Conservation (phyloP, 2,888 invertebrate species). For the Dione vanillae region DNA sequence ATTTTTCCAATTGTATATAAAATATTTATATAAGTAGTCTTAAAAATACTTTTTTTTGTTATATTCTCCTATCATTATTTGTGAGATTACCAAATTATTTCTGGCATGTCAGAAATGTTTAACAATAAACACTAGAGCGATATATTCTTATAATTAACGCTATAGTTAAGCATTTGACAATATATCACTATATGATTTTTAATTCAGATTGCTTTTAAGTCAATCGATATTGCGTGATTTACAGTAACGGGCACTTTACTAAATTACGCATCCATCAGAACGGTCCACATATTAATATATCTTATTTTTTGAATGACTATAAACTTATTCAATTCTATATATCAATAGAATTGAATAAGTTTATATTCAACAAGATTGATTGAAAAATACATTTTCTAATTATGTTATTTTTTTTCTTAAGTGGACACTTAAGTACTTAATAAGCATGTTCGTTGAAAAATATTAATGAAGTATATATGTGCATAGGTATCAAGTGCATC, state of each 20-base stretch:
- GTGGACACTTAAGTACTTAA: too few relatives aligned
- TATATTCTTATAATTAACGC: constrained; percentile 18
- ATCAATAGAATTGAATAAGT: constrained; percentile 16
- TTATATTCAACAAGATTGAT: background rate
- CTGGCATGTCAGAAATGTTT: too few relatives aligned
- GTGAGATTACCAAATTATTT: too few relatives aligned
- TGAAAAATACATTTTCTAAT: background rate
- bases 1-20: too few relatives aligned
- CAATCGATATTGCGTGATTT: constrained; percentile 62
- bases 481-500: too few relatives aligned
- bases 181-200: constrained; percentile 25
- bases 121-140: constrained; percentile 5
- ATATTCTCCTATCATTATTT: too few relatives aligned
- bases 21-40: too few relatives aligned
- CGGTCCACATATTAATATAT: constrained; percentile 32
- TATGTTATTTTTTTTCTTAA: background rate
- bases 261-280: constrained; percentile 58
- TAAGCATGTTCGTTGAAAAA: too few relatives aligned
- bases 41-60: too few relatives aligned
- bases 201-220: constrained; percentile 57
- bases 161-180: constrained; percentile 34
- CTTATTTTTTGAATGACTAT: too few relatives aligned
- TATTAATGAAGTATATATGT: too few relatives aligned
- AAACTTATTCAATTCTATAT: too few relatives aligned
- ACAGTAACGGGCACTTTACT: constrained; percentile 64